Base-by-base conservation (phyloP, 2,113 vertebrate species). In the Eurystomus gularis region DNA sequence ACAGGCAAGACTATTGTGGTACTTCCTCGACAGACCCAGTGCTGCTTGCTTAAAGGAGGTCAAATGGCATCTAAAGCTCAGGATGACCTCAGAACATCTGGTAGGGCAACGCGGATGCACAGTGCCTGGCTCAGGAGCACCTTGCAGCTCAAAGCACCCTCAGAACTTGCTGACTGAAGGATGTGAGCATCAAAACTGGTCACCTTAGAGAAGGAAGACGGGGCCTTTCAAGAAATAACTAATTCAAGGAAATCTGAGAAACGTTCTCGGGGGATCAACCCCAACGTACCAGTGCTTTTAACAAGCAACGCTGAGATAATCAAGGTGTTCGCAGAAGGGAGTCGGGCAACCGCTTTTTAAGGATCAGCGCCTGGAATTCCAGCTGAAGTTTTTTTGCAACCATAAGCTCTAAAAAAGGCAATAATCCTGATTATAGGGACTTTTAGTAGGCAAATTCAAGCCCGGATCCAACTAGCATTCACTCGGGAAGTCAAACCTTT, bases 401-500 rank as follows among this genome's bases (percentile, higher is more conserved):
- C 85, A 76, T 54, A 55, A 96, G 93, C 90, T 94, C 85, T 66
- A 77, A 91, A 97, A n/a, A 93, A 94, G 75, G 80, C 94, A 93
- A 75, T 88, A 96, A 96, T 94, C 66, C 65, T 83, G 91, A 80
- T 68, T 80, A 93, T 40, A 72, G 78, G 85, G 90, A 95, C 84
- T 81, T 92, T 87, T 62, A 95, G 62, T 69, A 82, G 84, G 77
- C 35, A 91, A 91, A 62, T 88, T 77, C 82, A 94, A 97, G 91
- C 71, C 77, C 1, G 1, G 60, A 78, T 94, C 44, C 80, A 92
- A 65, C 44, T 77, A 92, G 61, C 80, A 71, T 29, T 55, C 52
- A 86, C 65, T 93, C 28, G 17, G 9, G 68, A 88, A 92, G 64
- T 77, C 88, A 86, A 90, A 77, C 54, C 88, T 93, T 92, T 86